These are phyloP conservation scores for Neostethus bicornis DNA, from an alignment of 2,797 vertebrate genomes.

Conservation along the genomic window DNA sequence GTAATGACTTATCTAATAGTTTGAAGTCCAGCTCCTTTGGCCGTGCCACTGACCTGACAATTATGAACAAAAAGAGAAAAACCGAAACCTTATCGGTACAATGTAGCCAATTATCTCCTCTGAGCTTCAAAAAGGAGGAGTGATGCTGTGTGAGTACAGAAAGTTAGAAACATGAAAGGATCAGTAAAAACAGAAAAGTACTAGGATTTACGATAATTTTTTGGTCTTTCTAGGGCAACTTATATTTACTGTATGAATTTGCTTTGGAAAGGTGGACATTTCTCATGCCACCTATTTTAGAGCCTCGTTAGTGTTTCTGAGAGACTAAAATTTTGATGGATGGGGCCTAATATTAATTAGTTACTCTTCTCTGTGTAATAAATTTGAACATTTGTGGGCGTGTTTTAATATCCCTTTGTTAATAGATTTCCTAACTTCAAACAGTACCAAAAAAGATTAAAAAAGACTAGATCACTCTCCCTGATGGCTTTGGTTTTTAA, in stretches of 20 bases:
- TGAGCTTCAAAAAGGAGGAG: slow-evolving; percentile 7
- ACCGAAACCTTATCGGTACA: slow-evolving; percentile 28
- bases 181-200: slow-evolving; percentile 6
- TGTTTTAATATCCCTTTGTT: slow-evolving; percentile 12
- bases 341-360: neutral
- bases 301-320: neutral
- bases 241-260: neutral
- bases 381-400: slow-evolving; percentile 2
- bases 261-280: neutral
- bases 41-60: slow-evolving; percentile 23
- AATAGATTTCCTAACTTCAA: slow-evolving; percentile 36
- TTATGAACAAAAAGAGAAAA: slow-evolving; percentile 16
- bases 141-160: neutral
- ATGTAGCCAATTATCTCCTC: slow-evolving; percentile 18
- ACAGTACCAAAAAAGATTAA: slow-evolving; percentile 17
- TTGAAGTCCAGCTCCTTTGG: slow-evolving; percentile 38
- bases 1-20: slow-evolving; percentile 57
- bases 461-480: slow-evolving; percentile 15
- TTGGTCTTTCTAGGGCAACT: neutral
- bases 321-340: neutral
- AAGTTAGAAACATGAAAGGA: slow-evolving; percentile 18
- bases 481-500: slow-evolving; percentile 31
- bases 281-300: neutral
- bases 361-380: neutral
- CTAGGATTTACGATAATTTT: neutral